Evolutionary conservation across 2,797 vertebrate genomes (phyloP).

Genomic region (Setipinna tenuifilis): DNA sequence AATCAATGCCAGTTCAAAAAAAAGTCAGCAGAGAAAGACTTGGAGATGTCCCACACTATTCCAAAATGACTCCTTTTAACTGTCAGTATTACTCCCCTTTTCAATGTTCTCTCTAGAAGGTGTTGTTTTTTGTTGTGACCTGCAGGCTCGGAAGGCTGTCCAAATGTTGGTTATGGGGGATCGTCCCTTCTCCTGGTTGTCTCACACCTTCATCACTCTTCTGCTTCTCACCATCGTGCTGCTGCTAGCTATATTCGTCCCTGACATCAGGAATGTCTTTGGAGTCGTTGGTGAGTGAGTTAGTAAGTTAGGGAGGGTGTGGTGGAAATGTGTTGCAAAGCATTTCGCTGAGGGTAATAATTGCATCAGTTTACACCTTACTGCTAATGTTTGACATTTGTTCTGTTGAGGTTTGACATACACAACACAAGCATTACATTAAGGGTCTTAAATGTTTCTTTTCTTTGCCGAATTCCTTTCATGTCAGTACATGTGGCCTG

Average conservation of each 20-base stretch:
- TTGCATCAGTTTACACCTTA: not conserved
- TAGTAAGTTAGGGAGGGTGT: not conserved
- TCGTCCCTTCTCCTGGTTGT: constrained; percentile 80
- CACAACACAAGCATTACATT: not conserved
- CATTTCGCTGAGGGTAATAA: not conserved
- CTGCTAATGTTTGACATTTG: not conserved
- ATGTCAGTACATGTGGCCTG: not conserved
- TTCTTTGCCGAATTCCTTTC: not conserved
- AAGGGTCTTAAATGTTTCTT: not conserved
- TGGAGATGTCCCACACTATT: too few relatives aligned
- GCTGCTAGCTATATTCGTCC: constrained; percentile 87
- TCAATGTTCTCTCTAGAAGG: not conserved
- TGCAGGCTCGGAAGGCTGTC: constrained; percentile 88
- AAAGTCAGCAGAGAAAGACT: too few relatives aligned
- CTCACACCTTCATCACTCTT: constrained; percentile 79
- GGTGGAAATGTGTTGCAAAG: too few relatives aligned
- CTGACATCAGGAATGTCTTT: constrained; percentile 91
- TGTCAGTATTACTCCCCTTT: constrained; percentile 11
- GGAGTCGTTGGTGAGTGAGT: constrained; percentile 87
- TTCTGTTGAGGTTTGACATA: not conserved
- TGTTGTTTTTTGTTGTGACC: not conserved
- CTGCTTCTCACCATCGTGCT: constrained; percentile 80
- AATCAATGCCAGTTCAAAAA: too few relatives aligned
- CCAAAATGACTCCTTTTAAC: not conserved
- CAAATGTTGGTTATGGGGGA: constrained; percentile 78